Evolutionary conservation across 2,888 invertebrate genomes (phyloP).

Genomic region (Horisme vitalbata): DNA sequence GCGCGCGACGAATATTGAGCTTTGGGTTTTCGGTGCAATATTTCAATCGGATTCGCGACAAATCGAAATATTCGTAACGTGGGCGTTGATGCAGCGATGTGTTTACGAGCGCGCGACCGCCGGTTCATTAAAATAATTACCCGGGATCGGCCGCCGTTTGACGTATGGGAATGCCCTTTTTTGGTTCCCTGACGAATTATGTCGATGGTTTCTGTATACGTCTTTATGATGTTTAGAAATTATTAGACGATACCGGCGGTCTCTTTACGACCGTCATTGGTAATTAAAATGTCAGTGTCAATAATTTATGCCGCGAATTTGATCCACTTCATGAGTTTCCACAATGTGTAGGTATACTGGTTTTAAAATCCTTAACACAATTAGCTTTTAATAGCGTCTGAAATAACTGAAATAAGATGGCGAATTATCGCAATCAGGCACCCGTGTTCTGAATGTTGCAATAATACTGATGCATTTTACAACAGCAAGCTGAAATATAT

Average conservation of each 20-base stretch:
- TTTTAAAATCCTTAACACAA: constrained; percentile 64
- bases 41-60: constrained; percentile 43
- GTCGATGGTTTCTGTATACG: constrained; percentile 33
- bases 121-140: constrained; percentile 64
- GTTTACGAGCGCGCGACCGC: constrained; percentile 53
- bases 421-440: constrained; percentile 63
- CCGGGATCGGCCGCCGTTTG: constrained; percentile 46
- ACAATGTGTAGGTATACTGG: constrained; percentile 36
- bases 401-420: constrained; percentile 61
- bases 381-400: constrained; percentile 60
- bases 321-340: constrained; percentile 18
- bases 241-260: constrained; percentile 26
- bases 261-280: constrained; percentile 11
- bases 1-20: constrained; percentile 27
- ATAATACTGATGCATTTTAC: constrained; percentile 37
- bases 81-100: constrained; percentile 55
- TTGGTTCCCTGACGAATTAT: constrained; percentile 43
- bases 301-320: constrained; percentile 17
- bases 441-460: constrained; percentile 34
- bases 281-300: constrained; percentile 19
- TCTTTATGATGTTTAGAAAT: constrained; percentile 31
- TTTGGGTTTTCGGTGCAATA: constrained; percentile 17
- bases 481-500: constrained; percentile 30
- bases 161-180: constrained; percentile 49
- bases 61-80: constrained; percentile 52